Conservation (phyloP, 1,140 invertebrate genomes). For the Brachionus manjavacas region DNA sequence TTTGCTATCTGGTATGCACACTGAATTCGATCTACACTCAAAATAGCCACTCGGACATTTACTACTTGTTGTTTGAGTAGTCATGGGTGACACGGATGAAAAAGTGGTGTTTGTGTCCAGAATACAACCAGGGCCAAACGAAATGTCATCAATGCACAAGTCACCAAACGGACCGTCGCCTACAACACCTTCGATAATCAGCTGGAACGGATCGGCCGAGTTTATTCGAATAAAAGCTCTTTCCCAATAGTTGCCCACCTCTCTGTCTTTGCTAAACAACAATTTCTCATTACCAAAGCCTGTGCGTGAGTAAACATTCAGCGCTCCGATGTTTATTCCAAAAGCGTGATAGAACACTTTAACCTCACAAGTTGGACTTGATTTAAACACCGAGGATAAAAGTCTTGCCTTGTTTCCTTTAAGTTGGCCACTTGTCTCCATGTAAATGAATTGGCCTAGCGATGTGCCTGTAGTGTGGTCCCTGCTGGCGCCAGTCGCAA, state of each 20-base stretch:
- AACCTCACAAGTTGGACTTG: constrained; percentile 8
- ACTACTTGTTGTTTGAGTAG: constrained; percentile 45
- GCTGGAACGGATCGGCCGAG: constrained; percentile 43
- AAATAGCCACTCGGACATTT: background rate
- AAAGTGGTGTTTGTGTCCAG: constrained; percentile 44
- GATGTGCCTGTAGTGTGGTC: constrained; percentile 65
- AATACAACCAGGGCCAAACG: constrained; percentile 47
- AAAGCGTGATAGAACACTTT: background rate
- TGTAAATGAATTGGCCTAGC: background rate
- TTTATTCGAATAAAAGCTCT: background rate
- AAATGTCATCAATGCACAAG: constrained; percentile 55
- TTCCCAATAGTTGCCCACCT: constrained; percentile 44
- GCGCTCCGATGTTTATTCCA: background rate
- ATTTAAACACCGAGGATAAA: background rate
- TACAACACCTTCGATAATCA: constrained; percentile 65
- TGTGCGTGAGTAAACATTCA: background rate
- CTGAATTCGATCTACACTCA: constrained; percentile 29
- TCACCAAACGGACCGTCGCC: constrained; percentile 63
- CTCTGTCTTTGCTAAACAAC: constrained; percentile 45
- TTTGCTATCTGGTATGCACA: constrained; percentile 48
- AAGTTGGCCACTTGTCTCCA: background rate
- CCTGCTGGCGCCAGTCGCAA: constrained; percentile 67
- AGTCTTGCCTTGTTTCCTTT: background rate
- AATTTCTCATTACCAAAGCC: background rate
- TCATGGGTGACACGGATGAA: constrained; percentile 41